Evolutionary conservation across 2,113 vertebrate genomes (phyloP).

Genomic region (Sylvilagus bachmani): DNA sequence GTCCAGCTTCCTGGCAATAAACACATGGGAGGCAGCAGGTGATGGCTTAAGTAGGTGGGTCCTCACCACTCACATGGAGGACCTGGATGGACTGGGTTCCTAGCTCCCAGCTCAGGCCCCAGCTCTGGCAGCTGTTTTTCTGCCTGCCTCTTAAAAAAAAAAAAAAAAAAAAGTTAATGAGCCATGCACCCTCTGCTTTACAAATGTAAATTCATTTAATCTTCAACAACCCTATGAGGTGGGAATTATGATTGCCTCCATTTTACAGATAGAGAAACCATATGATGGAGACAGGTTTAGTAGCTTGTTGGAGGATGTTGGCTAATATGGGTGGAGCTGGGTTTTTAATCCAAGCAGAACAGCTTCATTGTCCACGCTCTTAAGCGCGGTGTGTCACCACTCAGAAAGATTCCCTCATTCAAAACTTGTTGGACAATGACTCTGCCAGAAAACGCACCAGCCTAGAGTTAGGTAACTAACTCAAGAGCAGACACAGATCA

Average conservation of each 20-base stretch:
- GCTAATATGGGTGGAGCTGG: not conserved
- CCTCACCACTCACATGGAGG: too few relatives aligned
- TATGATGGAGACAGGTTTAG: not conserved
- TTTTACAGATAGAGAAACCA: not conserved
- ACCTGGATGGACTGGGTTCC: too few relatives aligned
- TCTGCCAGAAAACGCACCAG: not conserved
- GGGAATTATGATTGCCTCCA: not conserved
- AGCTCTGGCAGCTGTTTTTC: too few relatives aligned
- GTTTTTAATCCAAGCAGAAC: not conserved
- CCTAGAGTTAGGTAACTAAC: not conserved
- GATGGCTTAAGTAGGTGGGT: too few relatives aligned
- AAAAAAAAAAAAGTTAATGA: too few relatives aligned
- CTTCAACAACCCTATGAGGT: not conserved
- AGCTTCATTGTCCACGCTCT: not conserved
- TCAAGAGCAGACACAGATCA: not conserved
- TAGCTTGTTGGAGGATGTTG: not conserved
- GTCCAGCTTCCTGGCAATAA: too few relatives aligned
- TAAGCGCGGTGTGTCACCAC: not conserved
- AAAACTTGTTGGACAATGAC: not conserved
- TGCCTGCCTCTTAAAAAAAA: not conserved
- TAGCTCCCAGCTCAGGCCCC: too few relatives aligned
- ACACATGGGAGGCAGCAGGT: too few relatives aligned
- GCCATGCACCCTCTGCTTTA: not conserved
- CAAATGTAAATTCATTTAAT: slow-evolving; percentile 28
- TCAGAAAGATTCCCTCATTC: not conserved